Evolutionary conservation across 2,113 vertebrate genomes (phyloP), one percentile per base, ranked within the genome.

Genomic region (Todiramphus chloris): DNA sequence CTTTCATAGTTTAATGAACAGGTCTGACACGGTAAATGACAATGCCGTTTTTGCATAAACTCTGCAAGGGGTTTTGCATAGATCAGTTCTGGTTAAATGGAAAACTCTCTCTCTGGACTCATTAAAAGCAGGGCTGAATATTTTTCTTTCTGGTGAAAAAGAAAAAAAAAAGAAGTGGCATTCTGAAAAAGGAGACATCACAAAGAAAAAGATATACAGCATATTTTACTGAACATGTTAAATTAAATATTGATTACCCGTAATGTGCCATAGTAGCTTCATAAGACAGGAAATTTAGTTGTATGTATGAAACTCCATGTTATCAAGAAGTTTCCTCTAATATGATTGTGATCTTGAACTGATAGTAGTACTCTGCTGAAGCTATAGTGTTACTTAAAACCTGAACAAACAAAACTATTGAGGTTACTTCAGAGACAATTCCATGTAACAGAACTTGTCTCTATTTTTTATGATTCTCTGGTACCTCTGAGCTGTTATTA

Each of bases 181-280:
- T 68, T 68, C 37, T 41, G 20, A 82, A 92, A 89, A 87, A 14
- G 27, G 25, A 93, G 60, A n/a, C 12, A 37, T 67, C 41, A 70
- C 23, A 80, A 58, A 91, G 44, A 18, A 87, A 89, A 69, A 83
- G n/a, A 37, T 16, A 63, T 24, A 35, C 33, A 31, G 16, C 14
- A 23, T 67, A 27, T 83, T 85, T 83, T 77, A 83, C 23, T 75
- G 60, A 86, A 68, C 25, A 51, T 33, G 15, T 72, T 69, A 77
- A 77, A 80, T 91, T 73, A 95, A 83, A 83, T 86, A 88, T 78
- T 91, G 90, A 87, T 81, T 84, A 53, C 13, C 56, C 20, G 37
- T 89, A 89, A 87, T 50, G 27, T 89, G 25, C 48, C 51, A 37
- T 2, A 4, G 84, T 53, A 39, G 21, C 24, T 92, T 89, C 9